Evolutionary conservation across 1,140 invertebrate genomes (phyloP).

Genomic region (Formica selysi): DNA sequence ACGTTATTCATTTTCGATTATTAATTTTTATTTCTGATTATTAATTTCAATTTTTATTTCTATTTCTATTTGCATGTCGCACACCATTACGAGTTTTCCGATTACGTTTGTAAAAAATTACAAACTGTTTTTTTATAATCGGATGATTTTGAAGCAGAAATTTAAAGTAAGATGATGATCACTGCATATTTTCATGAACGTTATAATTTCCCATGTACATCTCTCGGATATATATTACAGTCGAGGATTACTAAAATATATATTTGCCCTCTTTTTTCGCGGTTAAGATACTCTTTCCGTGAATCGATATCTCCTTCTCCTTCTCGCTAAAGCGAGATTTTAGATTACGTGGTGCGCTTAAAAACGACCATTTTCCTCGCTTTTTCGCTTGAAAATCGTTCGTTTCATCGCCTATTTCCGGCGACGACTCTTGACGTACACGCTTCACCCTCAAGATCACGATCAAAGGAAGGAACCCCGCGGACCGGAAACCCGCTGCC

Average conservation of each 20-base stretch:
- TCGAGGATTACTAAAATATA: background rate
- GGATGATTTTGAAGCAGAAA: background rate
- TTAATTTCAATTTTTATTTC: too few relatives aligned
- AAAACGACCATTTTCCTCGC: background rate
- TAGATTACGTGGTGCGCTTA: background rate
- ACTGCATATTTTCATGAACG: background rate
- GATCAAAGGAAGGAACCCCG: slow-evolving; percentile 30
- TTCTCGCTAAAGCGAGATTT: background rate
- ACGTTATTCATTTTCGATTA: background rate
- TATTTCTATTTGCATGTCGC: background rate
- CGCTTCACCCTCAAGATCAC: slow-evolving; percentile 24
- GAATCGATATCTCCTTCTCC: background rate
- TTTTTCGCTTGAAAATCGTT: slow-evolving; percentile 8
- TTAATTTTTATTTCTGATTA: background rate
- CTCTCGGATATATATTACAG: too few relatives aligned
- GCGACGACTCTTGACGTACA: background rate
- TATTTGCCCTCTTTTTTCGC: background rate
- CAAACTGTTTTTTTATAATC: background rate
- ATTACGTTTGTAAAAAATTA: background rate
- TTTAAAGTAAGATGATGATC: background rate
- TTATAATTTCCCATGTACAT: background rate
- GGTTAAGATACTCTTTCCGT: background rate
- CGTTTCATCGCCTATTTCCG: background rate
- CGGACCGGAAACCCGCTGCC: slow-evolving; percentile 39
- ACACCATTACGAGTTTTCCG: background rate